Evolutionary conservation across 1,140 invertebrate species (phyloP).

Genomic region (Andricus grossulariae): DNA sequence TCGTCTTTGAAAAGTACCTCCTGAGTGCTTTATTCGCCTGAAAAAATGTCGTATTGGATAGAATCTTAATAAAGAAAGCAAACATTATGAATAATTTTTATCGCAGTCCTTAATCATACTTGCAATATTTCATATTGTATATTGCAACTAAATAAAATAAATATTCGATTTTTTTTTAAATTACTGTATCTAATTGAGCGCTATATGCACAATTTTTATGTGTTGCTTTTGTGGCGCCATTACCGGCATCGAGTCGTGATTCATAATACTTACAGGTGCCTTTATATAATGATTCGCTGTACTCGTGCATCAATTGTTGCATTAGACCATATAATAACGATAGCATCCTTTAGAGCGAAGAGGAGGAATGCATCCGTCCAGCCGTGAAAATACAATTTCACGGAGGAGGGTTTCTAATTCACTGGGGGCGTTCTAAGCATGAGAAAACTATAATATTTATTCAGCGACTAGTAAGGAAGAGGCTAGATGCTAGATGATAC

Average conservation of each 20-base stretch:
- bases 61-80: too few species aligned
- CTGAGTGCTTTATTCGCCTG: too few species aligned
- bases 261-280: slow-evolving; percentile 44
- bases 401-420: slow-evolving; percentile 47
- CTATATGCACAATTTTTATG: not conserved
- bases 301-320: slow-evolving; percentile 41
- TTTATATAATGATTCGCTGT: slow-evolving; percentile 41
- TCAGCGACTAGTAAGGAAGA: not conserved
- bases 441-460: not conserved
- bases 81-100: too few species aligned
- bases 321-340: slow-evolving; percentile 45
- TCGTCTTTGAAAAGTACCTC: too few species aligned
- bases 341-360: slow-evolving; percentile 40
- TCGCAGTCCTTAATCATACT: too few species aligned
- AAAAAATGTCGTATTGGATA: too few species aligned
- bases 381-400: slow-evolving; percentile 49
- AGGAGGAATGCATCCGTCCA: slow-evolving; percentile 45
- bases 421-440: not conserved
- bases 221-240: slow-evolving; percentile 24
- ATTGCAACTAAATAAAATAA: too few species aligned
- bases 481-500: not conserved
- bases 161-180: too few species aligned
- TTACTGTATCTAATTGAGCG: too few species aligned
- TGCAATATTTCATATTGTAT: too few species aligned
- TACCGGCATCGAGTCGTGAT: slow-evolving; percentile 41